Evolutionary conservation across 2,888 invertebrate species (phyloP).

Genomic region (Polydrusus pterygomalis): DNA sequence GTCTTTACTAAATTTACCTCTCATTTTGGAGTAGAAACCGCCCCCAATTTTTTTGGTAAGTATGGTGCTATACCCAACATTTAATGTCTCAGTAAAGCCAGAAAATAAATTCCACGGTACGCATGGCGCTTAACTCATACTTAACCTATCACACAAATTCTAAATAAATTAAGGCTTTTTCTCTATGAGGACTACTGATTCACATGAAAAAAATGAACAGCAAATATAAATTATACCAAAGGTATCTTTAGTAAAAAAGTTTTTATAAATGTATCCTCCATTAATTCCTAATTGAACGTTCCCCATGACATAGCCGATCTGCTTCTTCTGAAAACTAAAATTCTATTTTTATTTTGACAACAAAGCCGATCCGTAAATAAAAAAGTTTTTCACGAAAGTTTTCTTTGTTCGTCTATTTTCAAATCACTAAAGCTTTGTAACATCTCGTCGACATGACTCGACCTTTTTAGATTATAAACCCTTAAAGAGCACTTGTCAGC

Average conservation of each 20-base stretch:
- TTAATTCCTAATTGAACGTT: not conserved
- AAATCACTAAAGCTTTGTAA: conserved; percentile 4
- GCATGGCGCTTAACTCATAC: no score
- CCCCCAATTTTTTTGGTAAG: no score
- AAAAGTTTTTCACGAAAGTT: conserved; percentile 3
- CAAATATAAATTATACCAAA: not conserved
- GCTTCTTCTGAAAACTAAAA: not conserved
- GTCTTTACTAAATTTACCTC: no score
- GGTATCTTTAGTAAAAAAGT: not conserved
- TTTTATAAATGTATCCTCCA: not conserved
- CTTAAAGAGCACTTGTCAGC: conserved; percentile 32
- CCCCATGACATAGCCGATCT: not conserved
- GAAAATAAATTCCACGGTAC: no score
- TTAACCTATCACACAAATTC: no score
- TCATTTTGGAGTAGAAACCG: no score
- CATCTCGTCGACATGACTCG: not conserved
- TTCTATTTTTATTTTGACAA: conserved; percentile 1
- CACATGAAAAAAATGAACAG: no score
- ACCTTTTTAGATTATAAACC: conserved; percentile 30
- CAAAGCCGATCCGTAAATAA: not conserved
- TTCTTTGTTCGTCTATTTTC: not conserved
- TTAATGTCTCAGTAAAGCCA: no score
- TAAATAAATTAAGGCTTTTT: no score
- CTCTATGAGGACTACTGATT: no score
- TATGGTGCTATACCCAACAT: no score